A percentile compares a stretch with the other conserved stretches of the same genome.
Evolutionary conservation across 2,113 vertebrate genomes (phyloP).

Genomic region (Vulpes vulpes): DNA sequence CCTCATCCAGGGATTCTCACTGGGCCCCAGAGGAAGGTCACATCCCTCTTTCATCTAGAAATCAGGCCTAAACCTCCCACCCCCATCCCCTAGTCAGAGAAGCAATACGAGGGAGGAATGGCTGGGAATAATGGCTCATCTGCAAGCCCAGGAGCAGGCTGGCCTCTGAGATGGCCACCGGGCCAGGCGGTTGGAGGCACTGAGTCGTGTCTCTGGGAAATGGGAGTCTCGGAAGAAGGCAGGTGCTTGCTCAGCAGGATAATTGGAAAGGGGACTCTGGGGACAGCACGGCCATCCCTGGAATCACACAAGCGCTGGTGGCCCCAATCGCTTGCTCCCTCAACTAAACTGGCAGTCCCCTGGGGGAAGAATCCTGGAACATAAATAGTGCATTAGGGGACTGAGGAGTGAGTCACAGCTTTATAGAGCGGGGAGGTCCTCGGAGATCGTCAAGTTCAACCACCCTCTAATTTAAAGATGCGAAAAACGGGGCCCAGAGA

Average conservation of each 20-base stretch:
- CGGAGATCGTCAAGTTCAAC: constrained; percentile 23
- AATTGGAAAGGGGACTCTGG: constrained; percentile 75
- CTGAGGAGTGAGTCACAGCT: constrained; percentile 22
- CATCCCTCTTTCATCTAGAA: not conserved
- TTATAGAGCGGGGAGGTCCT: constrained; percentile 40
- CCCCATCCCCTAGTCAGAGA: not conserved
- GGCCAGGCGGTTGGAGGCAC: not conserved
- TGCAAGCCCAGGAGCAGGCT: not conserved
- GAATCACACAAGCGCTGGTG: constrained; percentile 20
- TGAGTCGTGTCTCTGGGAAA: constrained; percentile 33
- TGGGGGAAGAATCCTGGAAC: not conserved
- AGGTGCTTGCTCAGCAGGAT: constrained; percentile 67
- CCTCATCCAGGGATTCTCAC: not conserved
- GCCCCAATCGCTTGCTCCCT: constrained; percentile 33
- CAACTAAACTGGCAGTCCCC: not conserved
- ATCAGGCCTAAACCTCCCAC: not conserved
- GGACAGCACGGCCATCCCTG: constrained; percentile 43
- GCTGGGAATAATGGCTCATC: not conserved
- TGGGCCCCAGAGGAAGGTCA: not conserved
- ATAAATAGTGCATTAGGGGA: constrained; percentile 62
- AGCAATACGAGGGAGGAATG: not conserved
- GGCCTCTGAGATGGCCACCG: not conserved
- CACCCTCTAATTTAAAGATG: constrained; percentile 5
- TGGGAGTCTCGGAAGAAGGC: constrained; percentile 66
- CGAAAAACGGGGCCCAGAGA: not conserved